Evolutionary conservation across 2,888 invertebrate species (phyloP).

Genomic region (Cecidostiba fungosa): DNA sequence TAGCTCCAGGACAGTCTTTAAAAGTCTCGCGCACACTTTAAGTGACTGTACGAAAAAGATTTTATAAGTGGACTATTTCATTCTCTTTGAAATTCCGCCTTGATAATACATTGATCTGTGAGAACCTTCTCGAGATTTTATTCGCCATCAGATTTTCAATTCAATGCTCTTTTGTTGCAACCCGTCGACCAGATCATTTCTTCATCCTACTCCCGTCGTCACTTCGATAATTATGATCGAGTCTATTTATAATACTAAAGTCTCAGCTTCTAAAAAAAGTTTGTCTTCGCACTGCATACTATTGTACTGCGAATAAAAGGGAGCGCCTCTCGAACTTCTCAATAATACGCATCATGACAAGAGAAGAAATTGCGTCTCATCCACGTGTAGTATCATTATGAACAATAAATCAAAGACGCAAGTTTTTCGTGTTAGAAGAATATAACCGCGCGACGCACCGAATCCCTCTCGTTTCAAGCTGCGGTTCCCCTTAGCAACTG

Average conservation of each 20-base stretch:
- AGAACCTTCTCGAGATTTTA: background rate
- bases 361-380: background rate
- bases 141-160: background rate
- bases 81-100: background rate
- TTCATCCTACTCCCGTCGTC: background rate
- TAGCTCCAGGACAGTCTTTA: background rate
- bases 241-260: background rate
- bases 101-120: background rate
- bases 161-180: background rate
- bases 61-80: background rate
- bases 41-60: background rate
- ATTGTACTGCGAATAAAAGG: background rate
- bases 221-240: background rate
- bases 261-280: background rate
- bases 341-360: background rate
- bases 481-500: constrained; percentile 5
- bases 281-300: background rate
- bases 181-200: background rate
- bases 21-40: background rate
- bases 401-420: background rate
- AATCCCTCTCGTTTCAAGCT: background rate
- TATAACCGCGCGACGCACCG: background rate
- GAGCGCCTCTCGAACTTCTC: background rate
- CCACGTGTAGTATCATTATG: constrained; percentile 10
- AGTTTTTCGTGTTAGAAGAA: background rate